Percentiles rank a stretch among this genome's conserved stretches.
Conservation (phyloP, 35 echinoderm and acorn worm species). For the Apostichopus japonicus region DNA sequence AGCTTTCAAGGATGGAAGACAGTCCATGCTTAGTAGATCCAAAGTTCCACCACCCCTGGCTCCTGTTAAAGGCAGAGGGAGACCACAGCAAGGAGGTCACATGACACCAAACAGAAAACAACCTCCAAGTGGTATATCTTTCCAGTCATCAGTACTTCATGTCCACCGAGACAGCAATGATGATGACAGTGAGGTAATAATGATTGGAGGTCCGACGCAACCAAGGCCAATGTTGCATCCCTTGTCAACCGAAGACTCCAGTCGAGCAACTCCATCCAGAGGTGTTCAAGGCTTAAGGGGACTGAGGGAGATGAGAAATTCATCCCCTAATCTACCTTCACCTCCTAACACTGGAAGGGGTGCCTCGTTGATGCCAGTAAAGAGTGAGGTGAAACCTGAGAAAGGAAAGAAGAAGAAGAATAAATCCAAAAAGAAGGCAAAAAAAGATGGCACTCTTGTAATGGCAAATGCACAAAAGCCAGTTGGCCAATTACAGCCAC, state of each 20-base stretch:
- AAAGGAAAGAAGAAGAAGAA: constrained; percentile 9
- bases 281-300: background rate
- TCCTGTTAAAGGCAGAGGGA: background rate
- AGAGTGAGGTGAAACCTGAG: background rate
- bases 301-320: background rate
- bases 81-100: background rate
- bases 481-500: background rate
- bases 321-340: background rate
- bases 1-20: background rate
- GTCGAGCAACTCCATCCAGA: background rate
- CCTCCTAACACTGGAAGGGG: background rate
- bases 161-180: background rate
- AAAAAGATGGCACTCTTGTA: background rate
- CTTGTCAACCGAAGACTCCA: background rate
- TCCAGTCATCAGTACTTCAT: background rate
- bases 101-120: background rate
- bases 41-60: background rate
- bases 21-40: background rate
- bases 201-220: background rate
- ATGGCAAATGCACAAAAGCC: background rate
- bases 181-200: background rate
- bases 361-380: background rate
- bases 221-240: background rate
- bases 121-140: background rate
- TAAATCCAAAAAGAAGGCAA: background rate